Conservation (phyloP, 2,888 invertebrate species). For the Crioceris asparagi region DNA sequence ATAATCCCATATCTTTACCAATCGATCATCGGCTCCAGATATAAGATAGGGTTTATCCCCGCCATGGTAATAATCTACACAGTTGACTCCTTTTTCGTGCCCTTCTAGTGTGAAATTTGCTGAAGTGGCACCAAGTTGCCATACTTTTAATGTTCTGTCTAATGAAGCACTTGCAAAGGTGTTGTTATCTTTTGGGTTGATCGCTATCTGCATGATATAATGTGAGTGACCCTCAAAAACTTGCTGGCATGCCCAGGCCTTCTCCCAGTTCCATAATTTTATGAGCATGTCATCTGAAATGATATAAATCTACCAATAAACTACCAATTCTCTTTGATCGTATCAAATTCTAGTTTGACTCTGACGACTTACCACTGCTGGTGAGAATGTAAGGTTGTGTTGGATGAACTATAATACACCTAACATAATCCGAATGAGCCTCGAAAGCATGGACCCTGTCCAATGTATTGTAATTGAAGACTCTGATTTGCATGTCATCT, state of each 20-base stretch:
- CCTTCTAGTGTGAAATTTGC: constrained; percentile 98
- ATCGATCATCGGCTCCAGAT: constrained; percentile 95
- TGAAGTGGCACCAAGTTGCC: constrained; percentile 96
- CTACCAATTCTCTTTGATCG: no score
- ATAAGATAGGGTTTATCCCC: constrained; percentile 97
- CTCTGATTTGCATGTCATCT: constrained; percentile 88
- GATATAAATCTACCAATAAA: neutral
- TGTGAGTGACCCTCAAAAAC: constrained; percentile 99
- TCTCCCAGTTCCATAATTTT: constrained; percentile 99
- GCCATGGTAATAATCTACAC: constrained; percentile 97
- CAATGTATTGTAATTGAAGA: constrained; percentile 97
- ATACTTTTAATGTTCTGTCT: constrained; percentile 93
- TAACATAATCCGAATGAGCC: constrained; percentile 96
- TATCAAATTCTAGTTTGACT: no score
- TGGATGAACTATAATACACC: constrained; percentile 94
- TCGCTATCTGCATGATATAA: constrained; percentile 99
- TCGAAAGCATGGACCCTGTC: constrained; percentile 94
- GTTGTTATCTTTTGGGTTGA: constrained; percentile 99
- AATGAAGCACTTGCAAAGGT: constrained; percentile 99
- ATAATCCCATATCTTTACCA: constrained; percentile 99
- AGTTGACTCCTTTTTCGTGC: constrained; percentile 98
- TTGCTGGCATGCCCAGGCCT: constrained; percentile 95
- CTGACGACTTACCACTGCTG: constrained; percentile 83
- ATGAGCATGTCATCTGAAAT: constrained; percentile 89
- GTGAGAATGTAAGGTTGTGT: constrained; percentile 95